Evolutionary conservation across 1,140 invertebrate genomes (phyloP), one percentile per base, ranked within the genome.

Genomic region (Trichoplusia ni): DNA sequence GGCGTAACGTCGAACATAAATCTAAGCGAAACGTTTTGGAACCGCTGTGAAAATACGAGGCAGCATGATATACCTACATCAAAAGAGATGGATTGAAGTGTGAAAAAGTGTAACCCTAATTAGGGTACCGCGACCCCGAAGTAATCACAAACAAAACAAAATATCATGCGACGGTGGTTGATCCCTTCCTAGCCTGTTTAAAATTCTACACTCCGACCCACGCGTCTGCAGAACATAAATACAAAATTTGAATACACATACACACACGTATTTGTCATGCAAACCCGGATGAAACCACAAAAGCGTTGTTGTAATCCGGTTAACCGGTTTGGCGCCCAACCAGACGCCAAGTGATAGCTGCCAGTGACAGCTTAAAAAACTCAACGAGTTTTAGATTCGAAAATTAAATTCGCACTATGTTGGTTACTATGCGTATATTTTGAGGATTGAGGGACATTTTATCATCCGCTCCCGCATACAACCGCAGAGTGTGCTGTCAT

Each of bases 301-400:
- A 62, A 71, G 69, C 66, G 62, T 66, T 51, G 62, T 65, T 71
- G 64, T 74, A 74, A 77, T 77, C 71, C 54, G 69, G 67, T 77
- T 71, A 69, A 61, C 67, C 67, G 69, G 71, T 67, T 66, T 71
- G 64, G 49, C 66, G 64, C 71, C 49, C 62, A 53, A 54, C 59
- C 64, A 60, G 46, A 42, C 53, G 54, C 44, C 63, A 58, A 67
- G 67, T 64, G 71, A 58, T 64, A 60, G 53, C 64, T 69, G 67
- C 21, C 16, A 14, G 33, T 67, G 63, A 69, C 66, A 68, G 63
- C 33, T 46, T 53, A 49, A 64, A 56, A 61, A 23, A 29, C 16
- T 8, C 21, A 31, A 3, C 31, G n/a, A 23, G 19, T 47, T 35
- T 60, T 46, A 46, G 31, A 60, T 21, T 46, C 11, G 0, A 60